Evolutionary conservation across 1,140 invertebrate species (phyloP).

Genomic region (Saccostrea glomerata): DNA sequence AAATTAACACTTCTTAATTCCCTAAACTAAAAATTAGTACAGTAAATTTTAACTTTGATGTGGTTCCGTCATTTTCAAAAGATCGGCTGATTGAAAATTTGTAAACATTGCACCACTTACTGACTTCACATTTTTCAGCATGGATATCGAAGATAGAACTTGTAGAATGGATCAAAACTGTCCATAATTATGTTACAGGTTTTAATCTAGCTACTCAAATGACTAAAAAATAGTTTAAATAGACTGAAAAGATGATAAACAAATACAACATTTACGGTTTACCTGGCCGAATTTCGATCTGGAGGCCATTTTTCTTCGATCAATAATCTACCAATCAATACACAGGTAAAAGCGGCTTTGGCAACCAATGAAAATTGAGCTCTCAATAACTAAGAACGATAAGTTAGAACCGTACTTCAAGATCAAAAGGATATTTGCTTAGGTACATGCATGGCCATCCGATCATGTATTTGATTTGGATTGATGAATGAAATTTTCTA

Average conservation of each 20-base stretch:
- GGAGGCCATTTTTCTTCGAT: conserved; percentile 31
- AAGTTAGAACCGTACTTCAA: not conserved
- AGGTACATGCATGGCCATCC: no score
- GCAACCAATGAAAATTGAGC: conserved; percentile 18
- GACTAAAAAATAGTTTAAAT: no score
- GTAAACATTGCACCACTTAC: not conserved
- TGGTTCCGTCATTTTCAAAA: no score
- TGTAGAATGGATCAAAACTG: no score
- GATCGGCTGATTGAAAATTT: not conserved
- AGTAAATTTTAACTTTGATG: no score
- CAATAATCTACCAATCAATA: conserved; percentile 33
- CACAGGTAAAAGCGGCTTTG: conserved; percentile 32
- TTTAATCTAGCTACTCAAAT: no score
- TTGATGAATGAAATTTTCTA: no score
- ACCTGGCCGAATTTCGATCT: not conserved
- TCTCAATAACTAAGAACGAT: conserved; percentile 5
- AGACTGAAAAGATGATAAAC: not conserved
- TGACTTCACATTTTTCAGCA: not conserved
- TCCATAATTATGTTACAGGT: no score
- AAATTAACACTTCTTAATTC: no score
- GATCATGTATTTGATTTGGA: no score
- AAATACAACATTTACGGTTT: not conserved
- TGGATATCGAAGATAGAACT: not conserved
- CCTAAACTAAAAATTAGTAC: no score
- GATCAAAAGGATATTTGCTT: no score